Percentiles rank a stretch among this genome's conserved stretches.
These are phyloP conservation scores for Drosophila funebris DNA, from an alignment of 1,140 invertebrate genomes.

Conservation along the genomic window DNA sequence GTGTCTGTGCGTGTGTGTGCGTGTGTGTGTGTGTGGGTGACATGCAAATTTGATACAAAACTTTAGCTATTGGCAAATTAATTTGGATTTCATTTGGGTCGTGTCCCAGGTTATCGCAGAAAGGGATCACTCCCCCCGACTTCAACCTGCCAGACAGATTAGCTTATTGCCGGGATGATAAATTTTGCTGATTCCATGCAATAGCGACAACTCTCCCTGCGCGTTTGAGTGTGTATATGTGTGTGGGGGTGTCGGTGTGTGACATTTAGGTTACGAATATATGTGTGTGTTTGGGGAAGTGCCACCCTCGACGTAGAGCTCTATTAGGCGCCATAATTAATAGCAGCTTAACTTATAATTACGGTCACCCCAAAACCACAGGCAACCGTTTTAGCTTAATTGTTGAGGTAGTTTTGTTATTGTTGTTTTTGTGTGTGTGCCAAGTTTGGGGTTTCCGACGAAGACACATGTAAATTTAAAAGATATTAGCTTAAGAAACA, in stretches of 20 bases:
- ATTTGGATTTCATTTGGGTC: conserved; percentile 67
- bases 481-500: neutral
- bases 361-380: conserved; percentile 74
- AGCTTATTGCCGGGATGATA: conserved; percentile 52
- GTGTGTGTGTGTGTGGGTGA: conserved; percentile 18
- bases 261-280: conserved; percentile 51
- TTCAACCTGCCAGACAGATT: conserved; percentile 67
- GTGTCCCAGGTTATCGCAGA: conserved; percentile 22
- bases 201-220: conserved; percentile 1
- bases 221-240: neutral
- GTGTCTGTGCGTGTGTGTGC: neutral
- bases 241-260: conserved; percentile 15
- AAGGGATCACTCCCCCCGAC: conserved; percentile 22
- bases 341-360: conserved; percentile 81
- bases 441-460: neutral
- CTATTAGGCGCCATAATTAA: conserved; percentile 75
- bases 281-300: conserved; percentile 13
- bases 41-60: conserved; percentile 73
- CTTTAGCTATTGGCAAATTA: conserved; percentile 70
- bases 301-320: conserved; percentile 7
- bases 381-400: conserved; percentile 73
- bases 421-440: conserved; percentile 16
- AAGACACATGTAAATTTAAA: conserved; percentile 33
- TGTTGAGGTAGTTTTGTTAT: conserved; percentile 66
- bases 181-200: conserved; percentile 53